phyloP scores from a whole-genome alignment of 2,113 vertebrate genomes.

The Scophthalmus maximus region DNA sequence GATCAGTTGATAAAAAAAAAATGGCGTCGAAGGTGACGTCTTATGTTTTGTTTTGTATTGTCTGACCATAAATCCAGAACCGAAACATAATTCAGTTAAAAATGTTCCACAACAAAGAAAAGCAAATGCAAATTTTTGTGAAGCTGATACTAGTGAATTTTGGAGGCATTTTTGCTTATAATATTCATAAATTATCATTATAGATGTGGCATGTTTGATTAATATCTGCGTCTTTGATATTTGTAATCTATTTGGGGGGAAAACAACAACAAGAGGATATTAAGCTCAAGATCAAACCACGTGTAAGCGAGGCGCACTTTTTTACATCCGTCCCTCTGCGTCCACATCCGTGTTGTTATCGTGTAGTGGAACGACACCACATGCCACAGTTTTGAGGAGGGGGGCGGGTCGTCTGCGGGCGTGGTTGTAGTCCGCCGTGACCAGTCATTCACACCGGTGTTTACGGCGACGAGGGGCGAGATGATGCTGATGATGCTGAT shows the following conservation, averaged over 20 bases:
- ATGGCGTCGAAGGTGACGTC: not conserved
- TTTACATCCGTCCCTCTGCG: slow-evolving; percentile 23
- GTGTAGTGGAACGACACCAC: slow-evolving; percentile 60
- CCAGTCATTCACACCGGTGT: slow-evolving; percentile 70
- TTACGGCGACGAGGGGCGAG: slow-evolving; percentile 62
- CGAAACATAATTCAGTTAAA: not conserved
- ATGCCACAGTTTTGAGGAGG: slow-evolving; percentile 35
- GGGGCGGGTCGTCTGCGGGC: slow-evolving; percentile 59
- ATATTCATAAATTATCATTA: too few relatives aligned
- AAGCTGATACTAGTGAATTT: too few relatives aligned
- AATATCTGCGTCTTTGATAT: too few relatives aligned
- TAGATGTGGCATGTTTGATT: too few relatives aligned
- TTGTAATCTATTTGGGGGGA: too few relatives aligned
- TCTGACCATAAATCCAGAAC: not conserved
- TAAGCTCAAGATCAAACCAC: not conserved
- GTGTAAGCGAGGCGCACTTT: slow-evolving; percentile 7
- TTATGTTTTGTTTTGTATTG: not conserved
- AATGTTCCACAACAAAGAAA: not conserved
- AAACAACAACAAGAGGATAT: too few relatives aligned
- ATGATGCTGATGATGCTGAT: slow-evolving; percentile 2
- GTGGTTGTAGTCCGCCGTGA: slow-evolving; percentile 73
- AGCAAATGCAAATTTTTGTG: not conserved
- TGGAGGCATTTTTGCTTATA: too few relatives aligned
- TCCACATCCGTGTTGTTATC: slow-evolving; percentile 44
- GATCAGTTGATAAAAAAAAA: not conserved